Evolutionary conservation across 2,797 vertebrate species (phyloP).

Genomic region (Aselliscus stoliczkanus): DNA sequence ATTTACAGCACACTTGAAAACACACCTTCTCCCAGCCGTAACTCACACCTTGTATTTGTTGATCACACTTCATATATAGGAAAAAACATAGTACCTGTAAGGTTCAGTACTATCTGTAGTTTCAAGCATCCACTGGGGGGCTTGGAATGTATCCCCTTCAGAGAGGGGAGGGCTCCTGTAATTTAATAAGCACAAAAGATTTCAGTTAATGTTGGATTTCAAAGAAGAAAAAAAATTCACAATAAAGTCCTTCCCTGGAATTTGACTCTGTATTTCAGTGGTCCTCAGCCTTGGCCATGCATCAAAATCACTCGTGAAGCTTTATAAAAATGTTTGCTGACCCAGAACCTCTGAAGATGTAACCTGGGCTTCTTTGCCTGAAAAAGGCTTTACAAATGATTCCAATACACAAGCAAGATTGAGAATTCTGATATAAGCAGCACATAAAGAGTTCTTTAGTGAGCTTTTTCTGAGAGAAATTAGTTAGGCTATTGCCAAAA

Average conservation of each 20-base stretch:
- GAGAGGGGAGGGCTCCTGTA: not conserved
- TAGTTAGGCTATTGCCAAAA: constrained; percentile 50
- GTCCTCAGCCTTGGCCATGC: not conserved
- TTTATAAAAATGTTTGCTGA: not conserved
- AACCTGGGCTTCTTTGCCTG: not conserved
- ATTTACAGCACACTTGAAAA: too few species aligned
- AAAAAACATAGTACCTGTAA: not conserved
- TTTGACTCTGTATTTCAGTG: not conserved
- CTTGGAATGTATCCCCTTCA: not conserved
- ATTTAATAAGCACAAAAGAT: constrained; percentile 31
- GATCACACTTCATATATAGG: too few species aligned
- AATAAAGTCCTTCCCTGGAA: not conserved
- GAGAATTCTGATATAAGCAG: constrained; percentile 8
- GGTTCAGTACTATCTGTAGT: not conserved
- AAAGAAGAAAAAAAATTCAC: constrained; percentile 3
- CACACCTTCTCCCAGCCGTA: too few species aligned
- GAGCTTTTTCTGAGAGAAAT: constrained; percentile 57
- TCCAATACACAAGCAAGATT: not conserved
- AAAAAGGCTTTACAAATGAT: not conserved
- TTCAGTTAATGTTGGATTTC: not conserved
- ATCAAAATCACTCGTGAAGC: not conserved
- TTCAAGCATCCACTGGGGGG: too few species aligned
- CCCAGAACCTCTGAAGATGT: not conserved
- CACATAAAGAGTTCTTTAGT: constrained; percentile 40
- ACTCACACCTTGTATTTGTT: too few species aligned